A percentile compares a stretch with the other conserved stretches of the same genome.
phyloP scores from a whole-genome alignment of 2,113 vertebrate genomes.

The Archocentrus centrarchus region DNA sequence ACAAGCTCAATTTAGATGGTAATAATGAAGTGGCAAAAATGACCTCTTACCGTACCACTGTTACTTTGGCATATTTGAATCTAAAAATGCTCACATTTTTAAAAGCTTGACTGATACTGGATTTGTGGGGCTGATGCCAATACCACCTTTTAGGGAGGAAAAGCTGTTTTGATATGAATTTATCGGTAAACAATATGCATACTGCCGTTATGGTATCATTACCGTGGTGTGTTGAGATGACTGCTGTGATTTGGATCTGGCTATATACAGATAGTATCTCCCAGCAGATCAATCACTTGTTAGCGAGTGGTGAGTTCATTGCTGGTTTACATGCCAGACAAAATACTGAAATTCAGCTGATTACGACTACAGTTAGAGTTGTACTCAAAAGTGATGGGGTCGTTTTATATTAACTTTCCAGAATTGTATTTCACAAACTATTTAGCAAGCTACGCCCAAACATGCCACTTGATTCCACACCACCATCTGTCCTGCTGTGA shows the following conservation, averaged over 20 bases:
- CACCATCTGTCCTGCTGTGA: constrained; percentile 6
- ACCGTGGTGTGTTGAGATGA: neutral
- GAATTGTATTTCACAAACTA: constrained; percentile 16
- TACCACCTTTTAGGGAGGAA: too few species aligned
- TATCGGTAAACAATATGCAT: neutral
- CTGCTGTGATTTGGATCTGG: neutral
- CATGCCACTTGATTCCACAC: neutral
- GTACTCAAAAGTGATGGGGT: neutral
- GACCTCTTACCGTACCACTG: neutral
- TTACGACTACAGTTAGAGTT: neutral
- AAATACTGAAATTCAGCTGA: neutral
- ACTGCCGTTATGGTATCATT: neutral
- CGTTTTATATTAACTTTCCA: constrained; percentile 6
- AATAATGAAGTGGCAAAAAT: neutral
- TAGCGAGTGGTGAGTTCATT: neutral
- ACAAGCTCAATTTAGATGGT: constrained; percentile 1
- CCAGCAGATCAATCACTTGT: neutral
- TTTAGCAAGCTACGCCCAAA: neutral
- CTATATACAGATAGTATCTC: neutral
- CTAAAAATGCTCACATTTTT: neutral
- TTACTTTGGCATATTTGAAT: neutral
- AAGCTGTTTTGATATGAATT: neutral
- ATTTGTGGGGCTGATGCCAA: neutral
- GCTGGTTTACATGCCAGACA: neutral
- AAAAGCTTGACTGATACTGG: neutral